phyloP scores from a whole-genome alignment of 2,113 vertebrate species.

The cat (Felis catus) region DNA sequence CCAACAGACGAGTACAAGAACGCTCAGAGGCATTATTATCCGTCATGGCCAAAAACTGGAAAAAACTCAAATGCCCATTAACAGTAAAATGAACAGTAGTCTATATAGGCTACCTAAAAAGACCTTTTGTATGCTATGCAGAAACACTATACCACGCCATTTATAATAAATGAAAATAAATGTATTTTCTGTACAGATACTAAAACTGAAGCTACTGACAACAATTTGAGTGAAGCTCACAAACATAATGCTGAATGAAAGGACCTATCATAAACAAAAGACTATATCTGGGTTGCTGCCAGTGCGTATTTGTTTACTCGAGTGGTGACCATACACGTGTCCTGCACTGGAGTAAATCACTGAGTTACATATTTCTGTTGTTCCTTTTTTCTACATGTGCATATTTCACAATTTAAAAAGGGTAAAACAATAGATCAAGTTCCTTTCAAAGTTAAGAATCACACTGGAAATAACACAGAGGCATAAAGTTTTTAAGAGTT shows the following conservation, averaged over 20 bases:
- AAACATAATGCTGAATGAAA: not conserved
- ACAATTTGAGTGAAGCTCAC: not conserved
- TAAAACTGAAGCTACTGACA: not conserved
- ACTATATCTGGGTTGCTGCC: not conserved
- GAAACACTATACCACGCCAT: not conserved
- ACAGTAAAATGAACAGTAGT: not conserved
- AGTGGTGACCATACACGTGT: not conserved
- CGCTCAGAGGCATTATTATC: not conserved
- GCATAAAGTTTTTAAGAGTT: not conserved
- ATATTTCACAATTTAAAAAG: not conserved
- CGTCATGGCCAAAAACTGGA: not conserved
- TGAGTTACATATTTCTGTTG: not conserved
- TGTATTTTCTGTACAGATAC: not conserved
- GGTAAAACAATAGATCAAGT: not conserved
- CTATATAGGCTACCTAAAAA: not conserved
- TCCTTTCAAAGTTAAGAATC: constrained; percentile 6
- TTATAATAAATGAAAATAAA: not conserved
- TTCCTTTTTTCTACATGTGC: not conserved
- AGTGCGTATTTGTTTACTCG: not conserved
- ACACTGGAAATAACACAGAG: not conserved
- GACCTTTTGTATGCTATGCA: not conserved
- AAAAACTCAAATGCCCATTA: not conserved
- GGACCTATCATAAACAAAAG: not conserved
- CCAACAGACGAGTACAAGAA: not conserved
- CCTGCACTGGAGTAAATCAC: not conserved